Percentiles rank a stretch among this genome's conserved stretches.
Evolutionary conservation across 2,113 vertebrate species (phyloP).

Genomic region (Manacus vitellinus): DNA sequence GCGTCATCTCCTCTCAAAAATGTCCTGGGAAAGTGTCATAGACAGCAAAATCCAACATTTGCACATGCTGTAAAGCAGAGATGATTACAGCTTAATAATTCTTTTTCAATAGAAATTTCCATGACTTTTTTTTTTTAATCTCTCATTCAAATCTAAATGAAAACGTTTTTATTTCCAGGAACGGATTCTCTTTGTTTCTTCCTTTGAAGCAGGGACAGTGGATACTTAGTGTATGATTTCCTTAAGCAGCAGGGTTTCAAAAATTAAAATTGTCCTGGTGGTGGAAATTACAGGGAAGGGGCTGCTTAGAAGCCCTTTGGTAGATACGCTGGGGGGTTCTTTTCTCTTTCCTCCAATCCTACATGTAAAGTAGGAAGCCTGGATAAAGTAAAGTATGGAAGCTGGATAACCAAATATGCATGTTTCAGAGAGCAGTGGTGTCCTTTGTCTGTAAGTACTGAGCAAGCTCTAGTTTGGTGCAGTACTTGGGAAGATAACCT

Average conservation of each 20-base stretch:
- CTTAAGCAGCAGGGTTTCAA: neutral
- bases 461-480: neutral
- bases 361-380: neutral
- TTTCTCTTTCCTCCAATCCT: neutral
- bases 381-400: neutral
- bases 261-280: neutral
- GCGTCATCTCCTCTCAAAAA: constrained; percentile 63
- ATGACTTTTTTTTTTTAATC: neutral
- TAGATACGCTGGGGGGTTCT: neutral
- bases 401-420: neutral
- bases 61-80: neutral
- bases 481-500: constrained; percentile 35
- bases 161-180: constrained; percentile 7
- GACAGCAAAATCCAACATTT: constrained; percentile 20
- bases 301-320: neutral
- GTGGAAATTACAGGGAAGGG: neutral
- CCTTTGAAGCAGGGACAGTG: neutral
- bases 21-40: constrained; percentile 70
- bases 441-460: neutral
- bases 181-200: neutral
- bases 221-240: neutral
- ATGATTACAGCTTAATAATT: neutral
- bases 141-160: neutral
- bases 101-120: neutral
- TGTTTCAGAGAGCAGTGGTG: neutral